Evolutionary conservation across 1,140 invertebrate species (phyloP), one percentile per base, ranked within the genome.

Genomic region (Oppia nitens): DNA sequence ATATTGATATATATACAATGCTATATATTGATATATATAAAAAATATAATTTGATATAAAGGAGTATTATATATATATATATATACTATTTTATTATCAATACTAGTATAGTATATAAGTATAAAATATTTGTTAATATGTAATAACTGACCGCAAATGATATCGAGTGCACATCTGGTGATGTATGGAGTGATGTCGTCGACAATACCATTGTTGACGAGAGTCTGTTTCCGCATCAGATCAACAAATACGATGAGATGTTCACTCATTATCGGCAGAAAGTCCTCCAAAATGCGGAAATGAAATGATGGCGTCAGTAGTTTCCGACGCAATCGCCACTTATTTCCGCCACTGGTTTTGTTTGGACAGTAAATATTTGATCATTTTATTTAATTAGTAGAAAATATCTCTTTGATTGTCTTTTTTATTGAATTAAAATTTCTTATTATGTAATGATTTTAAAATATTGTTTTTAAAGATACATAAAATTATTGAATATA

Each of bases 151-250:
- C 73, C 83, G 68, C 84, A 87, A 59, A 91, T 86, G 64, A 87
- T 84, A 63, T 94, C 87, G 0, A 95, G 81, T 0, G 89, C 87
- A 51, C 84, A 87, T n/a, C 80, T 74, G n/a, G 84, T 81, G 11
- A 89, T 77, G 65, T 79, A 79, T 20, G 81, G 78, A 69, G 81
- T 84, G 28, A 91, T 77, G 68, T 91, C 80, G 24, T 65, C 49
- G 52, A 57, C 47, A 54, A 82, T 49, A 48, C 14, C 21, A 12
- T 67, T 59, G 50, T 62, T 66, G 4, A 62, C 63, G 51, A 66
- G 66, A 17, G 17, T 32, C 20, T 55, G 32, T 12, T 50, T n/a
- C 3, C 47, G 1, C 9, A 65, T 25, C 20, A 53, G 47, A 0
- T 23, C n/a, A 2, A 70, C 56, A 40, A 78, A 59, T 4, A 75